Base-by-base conservation (phyloP, 2,888 invertebrate species). In the Argyra leucocephala region DNA sequence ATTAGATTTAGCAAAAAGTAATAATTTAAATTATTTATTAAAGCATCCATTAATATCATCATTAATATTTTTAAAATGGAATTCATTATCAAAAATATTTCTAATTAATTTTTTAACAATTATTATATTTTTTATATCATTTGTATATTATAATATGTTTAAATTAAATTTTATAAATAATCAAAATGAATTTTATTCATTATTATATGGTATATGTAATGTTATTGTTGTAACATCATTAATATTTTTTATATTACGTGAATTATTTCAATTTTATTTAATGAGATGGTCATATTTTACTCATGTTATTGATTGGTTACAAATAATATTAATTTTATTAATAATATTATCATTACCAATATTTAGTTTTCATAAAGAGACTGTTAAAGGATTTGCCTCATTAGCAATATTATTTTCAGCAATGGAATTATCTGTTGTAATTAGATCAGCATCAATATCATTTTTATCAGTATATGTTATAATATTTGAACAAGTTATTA, bases 31-130 rank as follows among this genome's bases (percentile, higher is more conserved):
- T 48, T 48, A 48, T 48, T 48, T 48, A 48, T 48, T 48, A 48
- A 48, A 48, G 15, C 48, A 48, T 48, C 48, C 48, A 48, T n/a
- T 48, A 48, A 48, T 48, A 48, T 18, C 48, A 48, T 48, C 48
- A 48, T 48, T 48, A 48, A 48, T 48, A 48, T 18, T 48, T 18
- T 48, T 48, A 48, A 48, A 48, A 48, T 48, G 48, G 48, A 48
- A 48, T 48, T 48, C 48, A 48, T 48, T 48, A 48, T 48, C 48
- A 48, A 48, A 48, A 48, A 48, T 48, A 48, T 48, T 48, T 48
- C 18, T 48, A 48, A 48, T 48, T 48, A 48, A 48, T 48, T 48
- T 48, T 48, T 18, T 48, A 48, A 48, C 48, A 48, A 48, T 48
- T 18, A 48, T 48, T 3, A 18, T 48, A 48, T 48, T 48, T 48